A percentile compares a stretch with the other conserved stretches of the same genome.
Evolutionary conservation across 2,888 invertebrate species (phyloP).

Genomic region (Stenodema calcarata): DNA sequence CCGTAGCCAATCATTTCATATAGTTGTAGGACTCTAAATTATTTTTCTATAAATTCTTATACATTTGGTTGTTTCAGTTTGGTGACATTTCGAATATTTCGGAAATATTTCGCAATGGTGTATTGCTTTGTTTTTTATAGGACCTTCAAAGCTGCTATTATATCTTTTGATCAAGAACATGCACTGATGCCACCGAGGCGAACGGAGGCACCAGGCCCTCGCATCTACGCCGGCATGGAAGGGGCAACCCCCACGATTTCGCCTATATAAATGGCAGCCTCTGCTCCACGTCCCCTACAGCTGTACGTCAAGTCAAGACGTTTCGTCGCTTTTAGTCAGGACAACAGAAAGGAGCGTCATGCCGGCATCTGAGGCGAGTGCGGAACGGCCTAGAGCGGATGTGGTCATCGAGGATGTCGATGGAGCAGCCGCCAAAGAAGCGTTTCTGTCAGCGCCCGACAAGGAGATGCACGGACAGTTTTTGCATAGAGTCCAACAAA

Average conservation of each 20-base stretch:
- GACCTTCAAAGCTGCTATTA: no score
- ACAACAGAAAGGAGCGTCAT: neutral
- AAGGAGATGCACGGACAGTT: slow-evolving; percentile 43
- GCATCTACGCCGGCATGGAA: neutral
- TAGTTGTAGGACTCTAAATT: no score
- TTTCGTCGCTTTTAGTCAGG: neutral
- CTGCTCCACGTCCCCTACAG: neutral
- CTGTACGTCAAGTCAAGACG: neutral
- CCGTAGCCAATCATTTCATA: no score
- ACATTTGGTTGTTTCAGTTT: no score
- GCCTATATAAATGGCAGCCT: neutral
- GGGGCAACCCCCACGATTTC: neutral
- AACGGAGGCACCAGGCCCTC: neutral
- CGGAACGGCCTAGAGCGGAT: slow-evolving; percentile 37
- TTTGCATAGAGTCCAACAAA: slow-evolving; percentile 51
- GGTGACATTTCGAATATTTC: no score
- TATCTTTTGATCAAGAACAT: neutral
- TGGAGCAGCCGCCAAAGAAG: slow-evolving; percentile 19
- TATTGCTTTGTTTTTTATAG: no score
- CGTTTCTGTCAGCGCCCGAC: slow-evolving; percentile 46
- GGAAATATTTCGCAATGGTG: no score
- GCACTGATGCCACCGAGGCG: neutral
- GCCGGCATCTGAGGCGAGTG: slow-evolving; percentile 49
- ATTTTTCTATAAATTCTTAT: no score
- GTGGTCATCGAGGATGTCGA: slow-evolving; percentile 24